A percentile compares a stretch with the other conserved stretches of the same genome.
These are phyloP conservation scores for Papilio machaon DNA, from an alignment of 1,140 invertebrate genomes.

Conservation along the genomic window DNA sequence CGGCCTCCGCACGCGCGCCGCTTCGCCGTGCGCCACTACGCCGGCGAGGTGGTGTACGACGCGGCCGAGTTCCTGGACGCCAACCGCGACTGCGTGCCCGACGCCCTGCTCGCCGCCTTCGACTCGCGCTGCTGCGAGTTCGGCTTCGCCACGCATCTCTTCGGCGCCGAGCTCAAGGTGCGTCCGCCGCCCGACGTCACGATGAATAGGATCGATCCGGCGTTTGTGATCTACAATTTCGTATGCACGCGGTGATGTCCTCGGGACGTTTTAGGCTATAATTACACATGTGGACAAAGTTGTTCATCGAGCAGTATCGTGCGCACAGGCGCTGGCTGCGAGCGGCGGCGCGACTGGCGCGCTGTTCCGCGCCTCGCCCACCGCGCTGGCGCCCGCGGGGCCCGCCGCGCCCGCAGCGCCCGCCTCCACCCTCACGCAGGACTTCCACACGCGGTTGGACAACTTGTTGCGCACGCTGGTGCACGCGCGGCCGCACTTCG, in stretches of 20 bases:
- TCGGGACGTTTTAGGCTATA: no score
- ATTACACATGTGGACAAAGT: not conserved
- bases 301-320: not conserved
- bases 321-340: conserved; percentile 86
- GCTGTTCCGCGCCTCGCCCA: conserved; percentile 95
- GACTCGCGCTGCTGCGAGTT: conserved; percentile 97
- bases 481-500: conserved; percentile 96
- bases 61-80: conserved; percentile 94
- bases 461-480: conserved; percentile 95
- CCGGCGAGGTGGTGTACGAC: conserved; percentile 94
- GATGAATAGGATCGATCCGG: not conserved
- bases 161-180: conserved; percentile 93
- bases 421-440: conserved; percentile 95
- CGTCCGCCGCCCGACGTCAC: not conserved
- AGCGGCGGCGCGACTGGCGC: conserved; percentile 91
- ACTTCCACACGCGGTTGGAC: conserved; percentile 96
- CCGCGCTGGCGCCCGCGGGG: conserved; percentile 91
- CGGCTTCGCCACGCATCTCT: conserved; percentile 96
- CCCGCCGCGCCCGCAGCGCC: conserved; percentile 83
- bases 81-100: conserved; percentile 95
- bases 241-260: no score
- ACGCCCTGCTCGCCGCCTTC: conserved; percentile 95
- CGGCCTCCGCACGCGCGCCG: conserved; percentile 89
- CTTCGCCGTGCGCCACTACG: conserved; percentile 96
- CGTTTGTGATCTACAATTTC: not conserved